Evolutionary conservation across 2,888 invertebrate genomes (phyloP).

Genomic region (Theodoxus fluviatilis): DNA sequence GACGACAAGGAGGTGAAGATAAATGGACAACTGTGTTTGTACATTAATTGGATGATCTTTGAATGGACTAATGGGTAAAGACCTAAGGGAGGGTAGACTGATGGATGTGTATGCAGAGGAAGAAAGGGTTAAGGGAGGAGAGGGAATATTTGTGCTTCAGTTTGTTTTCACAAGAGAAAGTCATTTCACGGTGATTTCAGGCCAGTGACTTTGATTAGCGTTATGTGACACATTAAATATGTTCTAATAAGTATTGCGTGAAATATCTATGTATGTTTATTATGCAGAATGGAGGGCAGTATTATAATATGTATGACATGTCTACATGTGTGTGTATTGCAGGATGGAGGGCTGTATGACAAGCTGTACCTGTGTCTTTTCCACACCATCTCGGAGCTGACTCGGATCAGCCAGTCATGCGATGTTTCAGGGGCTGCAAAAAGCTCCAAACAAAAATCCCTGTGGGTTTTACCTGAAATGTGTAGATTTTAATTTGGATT

Average conservation of each 20-base stretch:
- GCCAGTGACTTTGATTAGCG: background rate
- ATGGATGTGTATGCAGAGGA: background rate
- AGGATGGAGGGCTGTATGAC: slow-evolving; percentile 62
- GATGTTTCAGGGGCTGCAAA: background rate
- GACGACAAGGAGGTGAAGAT: slow-evolving; percentile 56
- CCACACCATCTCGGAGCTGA: slow-evolving; percentile 54
- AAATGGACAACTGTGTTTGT: too few relatives aligned
- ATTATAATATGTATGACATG: background rate
- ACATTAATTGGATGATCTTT: too few relatives aligned
- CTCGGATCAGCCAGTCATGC: slow-evolving; percentile 47
- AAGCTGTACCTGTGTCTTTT: slow-evolving; percentile 59
- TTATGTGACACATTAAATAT: background rate
- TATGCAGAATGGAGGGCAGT: too few relatives aligned
- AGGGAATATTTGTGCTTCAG: background rate
- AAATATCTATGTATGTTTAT: background rate
- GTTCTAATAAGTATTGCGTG: background rate
- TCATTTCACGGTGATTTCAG: background rate
- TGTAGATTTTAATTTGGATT: background rate
- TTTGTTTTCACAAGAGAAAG: background rate
- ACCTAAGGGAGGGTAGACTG: background rate
- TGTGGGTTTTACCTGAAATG: slow-evolving; percentile 20
- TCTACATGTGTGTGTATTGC: slow-evolving; percentile 28
- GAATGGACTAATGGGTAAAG: too few relatives aligned
- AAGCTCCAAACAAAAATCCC: slow-evolving; percentile 30
- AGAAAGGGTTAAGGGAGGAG: background rate